A percentile compares a stretch with the other conserved stretches of the same genome.
Conservation (phyloP, 2,888 invertebrate genomes). For the Ecdyonurus torrentis region DNA sequence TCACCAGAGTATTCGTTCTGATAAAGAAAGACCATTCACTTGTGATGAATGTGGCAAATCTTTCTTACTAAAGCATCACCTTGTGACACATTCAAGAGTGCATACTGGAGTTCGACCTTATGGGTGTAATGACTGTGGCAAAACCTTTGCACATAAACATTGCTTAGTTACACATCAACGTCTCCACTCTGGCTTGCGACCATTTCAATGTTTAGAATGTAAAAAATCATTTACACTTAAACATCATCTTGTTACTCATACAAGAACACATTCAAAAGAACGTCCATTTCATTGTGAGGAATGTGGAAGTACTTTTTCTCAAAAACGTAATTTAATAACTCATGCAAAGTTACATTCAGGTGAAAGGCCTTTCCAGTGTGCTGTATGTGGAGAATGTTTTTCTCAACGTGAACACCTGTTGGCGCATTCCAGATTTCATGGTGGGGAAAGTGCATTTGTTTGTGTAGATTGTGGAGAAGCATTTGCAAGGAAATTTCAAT, state of each 20-base stretch:
- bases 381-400: conserved; percentile 81
- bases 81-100: conserved; percentile 8
- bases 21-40: conserved; percentile 8
- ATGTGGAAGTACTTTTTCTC: conserved; percentile 64
- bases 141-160: conserved; percentile 66
- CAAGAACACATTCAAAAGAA: conserved; percentile 62
- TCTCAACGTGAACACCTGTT: conserved; percentile 79
- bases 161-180: conserved; percentile 68
- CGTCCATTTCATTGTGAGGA: conserved; percentile 68
- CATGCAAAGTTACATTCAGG: conserved; percentile 78
- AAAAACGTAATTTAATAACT: conserved; percentile 66
- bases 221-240: conserved; percentile 75
- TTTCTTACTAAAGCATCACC: conserved; percentile 8
- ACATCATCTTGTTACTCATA: conserved; percentile 67
- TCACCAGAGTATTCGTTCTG: background rate
- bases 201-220: conserved; percentile 69
- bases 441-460: conserved; percentile 89
- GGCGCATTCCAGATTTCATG: conserved; percentile 82
- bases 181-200: conserved; percentile 63
- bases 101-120: conserved; percentile 47
- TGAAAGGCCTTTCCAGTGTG: conserved; percentile 70
- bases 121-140: conserved; percentile 61
- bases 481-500: conserved; percentile 69
- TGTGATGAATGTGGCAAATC: conserved; percentile 10
- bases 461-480: conserved; percentile 81